Evolutionary conservation across 2,888 invertebrate species (phyloP), one percentile per base, ranked within the genome.

Genomic region (Plebejus argus): DNA sequence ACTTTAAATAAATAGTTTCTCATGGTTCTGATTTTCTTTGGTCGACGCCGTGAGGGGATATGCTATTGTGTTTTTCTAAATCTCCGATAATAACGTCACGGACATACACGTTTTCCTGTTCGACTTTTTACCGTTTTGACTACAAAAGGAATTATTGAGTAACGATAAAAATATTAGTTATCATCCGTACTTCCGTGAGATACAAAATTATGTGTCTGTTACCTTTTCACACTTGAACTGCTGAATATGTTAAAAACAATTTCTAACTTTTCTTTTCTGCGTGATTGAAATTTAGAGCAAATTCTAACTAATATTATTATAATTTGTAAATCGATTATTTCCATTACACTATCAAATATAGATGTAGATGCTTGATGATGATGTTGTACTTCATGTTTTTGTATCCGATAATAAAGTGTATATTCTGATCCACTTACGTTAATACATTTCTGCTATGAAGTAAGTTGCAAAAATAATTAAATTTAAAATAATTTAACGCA

Each of bases 1-100:
- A 49, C 45, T 74, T 74, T 23, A 74, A 49, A 74, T 74, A 74
- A 49, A 74, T 72, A 72, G 72, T 74, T 74, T 74, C 74, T 53
- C 49, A 49, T 74, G 23, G 74, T 28, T 49, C 53, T 53, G 53
- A 53, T 49, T 74, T 74, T 74, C 53, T 18, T 53, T 71, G 35
- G 35, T 71, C 33, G 20, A 35, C 39, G 15, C 33, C 28, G 15
- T 33, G 12, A 15, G 28, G 15, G 28, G 6, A 15, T 8, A 1
- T 1, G 7, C 28, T 66, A 15, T 66, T 66, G 8, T 66, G 28
- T 28, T 66, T 15, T 66, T 66, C 28, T 61, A 23, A 18, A 28
- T 66, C 28, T 15, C 5, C 66, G 66, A 66, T 1, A 66, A 6
- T 66, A 15, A 6, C 20, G 28, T 58, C 7, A 20, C 20, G 15